phyloP scores from a whole-genome alignment of 2,797 vertebrate genomes.

The Rousettus madagascariensis region DNA sequence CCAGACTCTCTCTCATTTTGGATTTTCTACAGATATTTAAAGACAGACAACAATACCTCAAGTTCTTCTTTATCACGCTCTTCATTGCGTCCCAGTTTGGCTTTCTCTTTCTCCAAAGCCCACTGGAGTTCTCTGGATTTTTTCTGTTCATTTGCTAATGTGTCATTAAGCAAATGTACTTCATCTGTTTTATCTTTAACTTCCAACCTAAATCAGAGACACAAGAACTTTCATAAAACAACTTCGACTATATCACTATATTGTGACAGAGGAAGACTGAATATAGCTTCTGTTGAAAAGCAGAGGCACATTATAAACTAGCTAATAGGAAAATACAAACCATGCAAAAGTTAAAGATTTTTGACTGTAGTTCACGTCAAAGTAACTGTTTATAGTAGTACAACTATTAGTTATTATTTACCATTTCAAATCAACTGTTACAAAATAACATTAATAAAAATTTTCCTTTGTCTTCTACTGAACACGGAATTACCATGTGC shows the following conservation, averaged over 20 bases:
- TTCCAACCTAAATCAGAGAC: conserved; percentile 86
- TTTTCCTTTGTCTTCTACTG: conserved; percentile 22
- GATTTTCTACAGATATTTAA: neutral
- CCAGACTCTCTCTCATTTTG: neutral
- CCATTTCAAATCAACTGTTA: neutral
- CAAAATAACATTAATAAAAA: conserved; percentile 1
- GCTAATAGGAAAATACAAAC: neutral
- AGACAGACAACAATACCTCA: conserved; percentile 87
- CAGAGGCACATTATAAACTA: neutral
- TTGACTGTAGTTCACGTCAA: conserved; percentile 27
- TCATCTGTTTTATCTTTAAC: conserved; percentile 91
- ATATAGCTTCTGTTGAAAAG: neutral
- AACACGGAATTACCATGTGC: neutral
- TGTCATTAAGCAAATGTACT: conserved; percentile 89
- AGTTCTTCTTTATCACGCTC: conserved; percentile 91
- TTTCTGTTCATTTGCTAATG: conserved; percentile 91
- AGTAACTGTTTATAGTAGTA: conserved; percentile 11
- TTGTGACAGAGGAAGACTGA: neutral
- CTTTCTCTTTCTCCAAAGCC: conserved; percentile 92
- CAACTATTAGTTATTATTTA: neutral
- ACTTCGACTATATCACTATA: neutral
- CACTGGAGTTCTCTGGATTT: conserved; percentile 93
- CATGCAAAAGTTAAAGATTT: neutral
- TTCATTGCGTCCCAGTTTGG: conserved; percentile 86
- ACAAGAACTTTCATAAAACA: conserved; percentile 10